A percentile compares a stretch with the other conserved stretches of the same genome.
Conservation (phyloP, 2,113 vertebrate genomes). For the Macrotis lagotis region DNA sequence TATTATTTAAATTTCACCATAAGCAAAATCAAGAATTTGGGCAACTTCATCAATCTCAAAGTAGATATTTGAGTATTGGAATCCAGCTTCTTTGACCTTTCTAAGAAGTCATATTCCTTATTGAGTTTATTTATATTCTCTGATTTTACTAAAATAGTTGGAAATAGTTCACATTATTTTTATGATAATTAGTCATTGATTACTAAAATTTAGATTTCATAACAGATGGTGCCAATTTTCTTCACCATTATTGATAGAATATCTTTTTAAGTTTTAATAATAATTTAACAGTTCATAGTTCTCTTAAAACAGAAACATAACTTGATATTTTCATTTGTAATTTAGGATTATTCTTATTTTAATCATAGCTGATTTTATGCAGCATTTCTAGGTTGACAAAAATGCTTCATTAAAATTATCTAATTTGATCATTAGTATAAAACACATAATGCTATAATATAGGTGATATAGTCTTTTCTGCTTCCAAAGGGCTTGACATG, state of each 20-base stretch:
- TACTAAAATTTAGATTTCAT: background rate
- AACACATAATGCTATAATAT: background rate
- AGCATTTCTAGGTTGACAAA: background rate
- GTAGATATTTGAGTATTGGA: background rate
- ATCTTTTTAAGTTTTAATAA: too few relatives aligned
- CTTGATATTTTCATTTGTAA: background rate
- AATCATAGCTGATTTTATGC: background rate
- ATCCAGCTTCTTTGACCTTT: background rate
- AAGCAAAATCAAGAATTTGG: background rate
- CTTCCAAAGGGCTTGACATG: background rate
- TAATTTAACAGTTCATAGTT: background rate
- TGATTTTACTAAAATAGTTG: background rate
- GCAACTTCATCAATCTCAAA: background rate
- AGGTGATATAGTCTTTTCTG: background rate
- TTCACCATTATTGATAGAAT: too few relatives aligned
- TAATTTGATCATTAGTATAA: background rate
- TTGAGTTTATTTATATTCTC: background rate
- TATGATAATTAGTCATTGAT: background rate
- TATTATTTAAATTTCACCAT: slow-evolving; percentile 33
- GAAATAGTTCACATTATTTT: background rate
- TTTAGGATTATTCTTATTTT: background rate
- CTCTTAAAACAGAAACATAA: background rate
- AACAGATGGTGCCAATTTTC: too few relatives aligned
- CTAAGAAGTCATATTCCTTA: background rate
- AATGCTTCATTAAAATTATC: background rate